A percentile compares a stretch with the other conserved stretches of the same genome.
Conservation (phyloP, 2,797 vertebrate species). For the Labeo calbasu region DNA sequence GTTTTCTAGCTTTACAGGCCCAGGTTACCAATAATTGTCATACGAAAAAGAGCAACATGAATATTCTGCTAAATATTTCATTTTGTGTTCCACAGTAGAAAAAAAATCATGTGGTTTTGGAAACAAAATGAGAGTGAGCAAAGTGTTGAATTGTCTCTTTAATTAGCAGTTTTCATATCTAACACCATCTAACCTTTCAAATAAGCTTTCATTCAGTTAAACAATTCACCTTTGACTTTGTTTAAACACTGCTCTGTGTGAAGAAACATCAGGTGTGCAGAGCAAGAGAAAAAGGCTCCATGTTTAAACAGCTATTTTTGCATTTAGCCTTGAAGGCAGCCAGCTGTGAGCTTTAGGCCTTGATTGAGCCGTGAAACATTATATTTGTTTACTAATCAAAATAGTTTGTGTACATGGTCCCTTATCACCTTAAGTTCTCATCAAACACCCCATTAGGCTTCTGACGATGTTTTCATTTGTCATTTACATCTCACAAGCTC, state of each 20-base stretch:
- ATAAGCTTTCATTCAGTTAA: not conserved
- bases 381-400: constrained; percentile 51
- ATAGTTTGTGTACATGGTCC: constrained; percentile 18
- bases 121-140: not conserved
- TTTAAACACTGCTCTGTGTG: constrained; percentile 17
- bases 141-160: not conserved
- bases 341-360: constrained; percentile 57
- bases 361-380: constrained; percentile 19
- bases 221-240: not conserved
- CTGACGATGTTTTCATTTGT: constrained; percentile 13
- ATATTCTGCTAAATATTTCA: not conserved
- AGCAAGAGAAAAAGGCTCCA: constrained; percentile 22
- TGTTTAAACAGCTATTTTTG: constrained; percentile 65
- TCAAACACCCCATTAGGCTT: constrained; percentile 6
- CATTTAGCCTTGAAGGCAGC: constrained; percentile 60
- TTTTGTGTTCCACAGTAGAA: not conserved
- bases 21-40: not conserved
- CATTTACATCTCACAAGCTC: constrained; percentile 1
- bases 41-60: not conserved
- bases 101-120: not conserved
- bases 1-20: too few relatives aligned
- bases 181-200: not conserved
- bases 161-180: not conserved
- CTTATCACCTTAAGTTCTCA: constrained; percentile 13
- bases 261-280: constrained; percentile 49